Conservation (phyloP, 2,113 vertebrate species). For the Campylomormyrus tamandua region DNA sequence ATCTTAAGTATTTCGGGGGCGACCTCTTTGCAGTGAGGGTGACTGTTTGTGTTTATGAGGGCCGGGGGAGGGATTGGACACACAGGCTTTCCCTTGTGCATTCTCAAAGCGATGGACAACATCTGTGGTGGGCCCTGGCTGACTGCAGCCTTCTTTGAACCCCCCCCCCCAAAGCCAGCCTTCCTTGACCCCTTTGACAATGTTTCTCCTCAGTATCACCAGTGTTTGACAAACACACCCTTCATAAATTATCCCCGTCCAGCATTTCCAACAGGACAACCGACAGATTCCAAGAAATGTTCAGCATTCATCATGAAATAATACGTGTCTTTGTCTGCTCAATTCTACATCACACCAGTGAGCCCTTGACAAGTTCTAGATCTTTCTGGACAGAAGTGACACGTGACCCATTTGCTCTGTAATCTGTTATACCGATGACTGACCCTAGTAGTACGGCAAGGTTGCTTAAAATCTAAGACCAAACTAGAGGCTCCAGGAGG, state of each 20-base stretch:
- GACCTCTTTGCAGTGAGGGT: background rate
- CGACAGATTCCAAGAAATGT: background rate
- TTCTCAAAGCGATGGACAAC: conserved; percentile 16
- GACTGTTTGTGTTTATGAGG: background rate
- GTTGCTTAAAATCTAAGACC: background rate
- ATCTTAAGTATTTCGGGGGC: conserved; percentile 24
- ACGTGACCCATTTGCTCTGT: background rate
- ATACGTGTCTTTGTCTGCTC: background rate
- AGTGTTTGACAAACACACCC: conserved; percentile 9
- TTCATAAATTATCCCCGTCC: background rate
- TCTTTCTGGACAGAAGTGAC: background rate
- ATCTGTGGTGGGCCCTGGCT: conserved; percentile 13
- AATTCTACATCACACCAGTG: background rate
- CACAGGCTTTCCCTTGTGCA: background rate
- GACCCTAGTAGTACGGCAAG: background rate
- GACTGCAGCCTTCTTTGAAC: background rate
- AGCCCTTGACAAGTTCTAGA: background rate
- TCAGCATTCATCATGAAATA: background rate
- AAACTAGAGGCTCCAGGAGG: background rate
- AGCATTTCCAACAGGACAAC: background rate
- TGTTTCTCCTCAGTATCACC: conserved; percentile 6
- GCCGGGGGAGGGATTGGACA: background rate
- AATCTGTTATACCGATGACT: background rate
- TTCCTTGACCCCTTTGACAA: conserved; percentile 8
- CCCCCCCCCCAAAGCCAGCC: conserved; percentile 2